Percentiles rank a stretch among this genome's conserved stretches.
These are phyloP conservation scores for Coptodon rendalli DNA, from an alignment of 2,113 vertebrate genomes.

Conservation along the genomic window DNA sequence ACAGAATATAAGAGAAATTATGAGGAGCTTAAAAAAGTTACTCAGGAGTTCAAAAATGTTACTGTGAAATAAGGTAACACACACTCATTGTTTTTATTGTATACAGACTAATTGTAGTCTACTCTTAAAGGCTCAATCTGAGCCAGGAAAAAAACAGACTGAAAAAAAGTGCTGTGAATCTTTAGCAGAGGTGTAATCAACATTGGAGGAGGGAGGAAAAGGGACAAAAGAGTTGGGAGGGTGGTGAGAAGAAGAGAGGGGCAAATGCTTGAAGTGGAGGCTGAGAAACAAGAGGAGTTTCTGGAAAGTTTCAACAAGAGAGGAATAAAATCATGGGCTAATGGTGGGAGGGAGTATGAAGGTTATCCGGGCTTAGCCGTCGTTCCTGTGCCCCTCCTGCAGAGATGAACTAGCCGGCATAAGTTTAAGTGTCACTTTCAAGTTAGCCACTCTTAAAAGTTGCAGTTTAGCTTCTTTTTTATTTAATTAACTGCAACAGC, in stretches of 20 bases:
- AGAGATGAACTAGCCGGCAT: neutral
- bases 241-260: neutral
- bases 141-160: neutral
- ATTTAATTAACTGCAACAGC: neutral
- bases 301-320: slow-evolving; percentile 13
- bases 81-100: neutral
- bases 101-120: neutral
- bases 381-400: neutral
- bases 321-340: neutral
- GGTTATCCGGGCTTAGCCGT: neutral
- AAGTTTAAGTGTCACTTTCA: neutral
- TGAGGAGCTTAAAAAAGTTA: neutral
- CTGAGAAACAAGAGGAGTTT: slow-evolving; percentile 36
- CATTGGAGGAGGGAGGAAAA: neutral
- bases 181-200: neutral
- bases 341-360: neutral
- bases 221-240: slow-evolving; percentile 2
- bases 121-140: neutral
- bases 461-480: neutral
- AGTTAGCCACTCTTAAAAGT: neutral
- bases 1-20: neutral
- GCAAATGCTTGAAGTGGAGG: slow-evolving; percentile 20
- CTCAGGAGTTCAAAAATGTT: neutral
- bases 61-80: neutral
- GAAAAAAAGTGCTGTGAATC: neutral